Base-by-base conservation (phyloP, 1,140 invertebrate genomes). In the Aphidius ervi region DNA sequence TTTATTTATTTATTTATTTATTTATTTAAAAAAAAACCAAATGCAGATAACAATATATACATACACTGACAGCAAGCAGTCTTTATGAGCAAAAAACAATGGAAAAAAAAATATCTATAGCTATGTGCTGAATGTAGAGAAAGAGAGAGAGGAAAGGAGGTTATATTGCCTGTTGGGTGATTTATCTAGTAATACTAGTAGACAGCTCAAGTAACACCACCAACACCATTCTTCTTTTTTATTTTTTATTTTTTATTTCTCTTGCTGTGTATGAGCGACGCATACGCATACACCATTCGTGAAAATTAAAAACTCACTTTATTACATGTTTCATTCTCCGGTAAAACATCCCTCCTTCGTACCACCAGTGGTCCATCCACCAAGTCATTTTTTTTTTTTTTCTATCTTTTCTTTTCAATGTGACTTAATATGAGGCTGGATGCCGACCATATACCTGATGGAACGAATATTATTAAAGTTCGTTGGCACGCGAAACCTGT, bases 241-340 rank as follows among this genome's bases (percentile, higher is more conserved):
- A 3, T 31, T 31, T 31, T 4, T 31, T 4, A 16, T 16, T 16
- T 16, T 16, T 16, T 16, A 16, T 16, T 31, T 31, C 23, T 31
- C 23, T 2, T 31, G 23, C 16, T 31, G 23, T 31, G 4, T 31
- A 31, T 31, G 23, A 31, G 23, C 23, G 4, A 31, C n/a, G 48
- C 5, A 16, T 66, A 63, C 72, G 71, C 74, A 71, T 74, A 70
- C 69, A 69, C 67, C 71, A 74, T 68, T 68, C 71, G 67, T 78
- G 76, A 70, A 78, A 80, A 78, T 80, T 78, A 80, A 78, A 80
- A 80, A 80, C 75, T 78, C 76, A 78, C 77, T 80, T 78, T 80
- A 80, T 80, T 78, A 79, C 77, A 78, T 74, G 76, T 78, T 76
- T 79, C 77, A 76, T 78, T 78, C 76, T 75, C 63, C 65, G 62